phyloP scores from a whole-genome alignment of 2,888 invertebrate species.

The Cancer borealis region DNA sequence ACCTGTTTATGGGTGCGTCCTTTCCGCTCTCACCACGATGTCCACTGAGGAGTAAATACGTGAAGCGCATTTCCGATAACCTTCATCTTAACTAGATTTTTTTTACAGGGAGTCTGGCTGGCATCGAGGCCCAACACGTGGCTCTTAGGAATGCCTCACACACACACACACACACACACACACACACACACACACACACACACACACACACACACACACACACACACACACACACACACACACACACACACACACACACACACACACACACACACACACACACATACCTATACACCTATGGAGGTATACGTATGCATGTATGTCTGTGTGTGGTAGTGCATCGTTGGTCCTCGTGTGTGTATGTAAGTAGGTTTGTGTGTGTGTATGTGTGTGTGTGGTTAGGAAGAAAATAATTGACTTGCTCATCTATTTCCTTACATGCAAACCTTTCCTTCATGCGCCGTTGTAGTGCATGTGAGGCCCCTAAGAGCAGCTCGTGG shows the following conservation, averaged over 20 bases:
- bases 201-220: neutral
- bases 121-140: neutral
- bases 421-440: too few relatives aligned
- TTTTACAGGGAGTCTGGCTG: neutral
- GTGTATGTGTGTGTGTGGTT: too few relatives aligned
- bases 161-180: conserved; percentile 29
- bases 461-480: too few relatives aligned
- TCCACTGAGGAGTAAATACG: neutral
- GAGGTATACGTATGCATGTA: neutral
- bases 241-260: conserved; percentile 26
- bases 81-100: neutral
- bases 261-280: neutral
- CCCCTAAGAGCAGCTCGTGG: too few relatives aligned
- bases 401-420: too few relatives aligned
- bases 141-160: neutral
- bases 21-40: neutral
- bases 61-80: neutral
- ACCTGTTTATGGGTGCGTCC: neutral
- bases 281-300: neutral
- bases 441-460: too few relatives aligned
- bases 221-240: neutral
- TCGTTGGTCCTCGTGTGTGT: too few relatives aligned
- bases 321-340: too few relatives aligned
- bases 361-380: too few relatives aligned
- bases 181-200: conserved; percentile 37